A percentile compares a stretch with the other conserved stretches of the same genome.
Evolutionary conservation across 2,888 invertebrate species (phyloP).

Genomic region (Xanthia togata): DNA sequence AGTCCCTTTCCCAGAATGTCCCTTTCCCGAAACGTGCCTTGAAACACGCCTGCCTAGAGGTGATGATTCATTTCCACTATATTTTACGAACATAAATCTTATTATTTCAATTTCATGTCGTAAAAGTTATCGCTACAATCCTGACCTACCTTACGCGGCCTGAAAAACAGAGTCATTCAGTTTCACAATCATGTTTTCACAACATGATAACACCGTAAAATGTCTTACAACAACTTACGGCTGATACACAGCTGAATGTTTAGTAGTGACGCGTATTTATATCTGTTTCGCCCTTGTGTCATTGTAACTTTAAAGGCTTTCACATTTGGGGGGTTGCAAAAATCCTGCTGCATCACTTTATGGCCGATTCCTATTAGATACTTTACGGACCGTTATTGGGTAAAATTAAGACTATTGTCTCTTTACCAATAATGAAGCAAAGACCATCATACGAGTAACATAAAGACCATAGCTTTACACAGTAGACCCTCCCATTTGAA

Average conservation of each 20-base stretch:
- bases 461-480: too few relatives aligned
- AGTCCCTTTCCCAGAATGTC: too few relatives aligned
- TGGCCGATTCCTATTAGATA: too few relatives aligned
- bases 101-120: slow-evolving; percentile 7
- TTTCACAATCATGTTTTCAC: neutral
- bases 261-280: neutral
- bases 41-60: too few relatives aligned
- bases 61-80: neutral
- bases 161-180: neutral
- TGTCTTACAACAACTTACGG: neutral
- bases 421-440: too few relatives aligned
- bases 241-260: neutral
- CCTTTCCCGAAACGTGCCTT: too few relatives aligned
- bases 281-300: neutral
- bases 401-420: too few relatives aligned
- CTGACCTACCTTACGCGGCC: slow-evolving; percentile 1
- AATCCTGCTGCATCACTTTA: too few relatives aligned
- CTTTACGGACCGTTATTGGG: too few relatives aligned
- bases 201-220: neutral
- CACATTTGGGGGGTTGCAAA: too few relatives aligned
- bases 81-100: neutral
- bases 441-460: too few relatives aligned
- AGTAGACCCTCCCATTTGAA: too few relatives aligned
- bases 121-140: slow-evolving; percentile 19
- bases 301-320: neutral